Conservation (phyloP, 2,113 vertebrate genomes). For the Alosa alosa region DNA sequence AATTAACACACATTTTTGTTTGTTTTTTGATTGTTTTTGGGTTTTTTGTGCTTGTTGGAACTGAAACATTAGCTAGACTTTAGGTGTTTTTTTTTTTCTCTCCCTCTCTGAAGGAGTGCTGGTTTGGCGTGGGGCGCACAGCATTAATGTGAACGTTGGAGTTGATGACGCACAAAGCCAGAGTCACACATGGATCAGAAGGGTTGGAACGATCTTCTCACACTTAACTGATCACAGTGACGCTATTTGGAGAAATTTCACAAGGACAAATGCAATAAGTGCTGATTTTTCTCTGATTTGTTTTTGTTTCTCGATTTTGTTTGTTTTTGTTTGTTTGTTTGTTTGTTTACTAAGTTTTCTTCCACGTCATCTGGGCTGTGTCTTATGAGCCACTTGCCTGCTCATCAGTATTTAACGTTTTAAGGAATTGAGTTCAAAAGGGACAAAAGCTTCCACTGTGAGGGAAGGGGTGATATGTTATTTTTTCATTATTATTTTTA, state of each 20-base stretch:
- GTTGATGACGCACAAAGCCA: slow-evolving; percentile 35
- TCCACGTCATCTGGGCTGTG: slow-evolving; percentile 8
- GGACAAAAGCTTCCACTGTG: slow-evolving; percentile 66
- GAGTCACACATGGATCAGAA: slow-evolving; percentile 24
- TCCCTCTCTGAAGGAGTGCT: slow-evolving; percentile 54
- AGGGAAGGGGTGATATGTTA: slow-evolving; percentile 58
- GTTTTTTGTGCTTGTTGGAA: slow-evolving; percentile 42
- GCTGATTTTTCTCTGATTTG: slow-evolving; percentile 58
- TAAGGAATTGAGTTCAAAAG: slow-evolving; percentile 66
- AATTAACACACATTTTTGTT: background rate
- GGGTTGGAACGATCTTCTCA: slow-evolving; percentile 17
- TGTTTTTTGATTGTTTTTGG: background rate
- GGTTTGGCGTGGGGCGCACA: slow-evolving; percentile 58
- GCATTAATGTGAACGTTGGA: slow-evolving; percentile 61
- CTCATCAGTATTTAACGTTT: slow-evolving; percentile 77
- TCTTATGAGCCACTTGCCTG: slow-evolving; percentile 61
- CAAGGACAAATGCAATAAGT: slow-evolving; percentile 71
- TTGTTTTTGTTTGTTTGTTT: slow-evolving; percentile 37
- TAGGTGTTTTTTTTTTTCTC: background rate
- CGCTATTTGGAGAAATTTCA: slow-evolving; percentile 47
- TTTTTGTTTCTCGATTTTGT: slow-evolving; percentile 54
- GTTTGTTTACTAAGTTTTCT: slow-evolving; percentile 13
- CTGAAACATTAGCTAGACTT: background rate
- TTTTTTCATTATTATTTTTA: background rate
- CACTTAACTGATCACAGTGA: slow-evolving; percentile 49